Evolutionary conservation across 2,888 invertebrate genomes (phyloP).

Genomic region (Enchytraeus crypticus): DNA sequence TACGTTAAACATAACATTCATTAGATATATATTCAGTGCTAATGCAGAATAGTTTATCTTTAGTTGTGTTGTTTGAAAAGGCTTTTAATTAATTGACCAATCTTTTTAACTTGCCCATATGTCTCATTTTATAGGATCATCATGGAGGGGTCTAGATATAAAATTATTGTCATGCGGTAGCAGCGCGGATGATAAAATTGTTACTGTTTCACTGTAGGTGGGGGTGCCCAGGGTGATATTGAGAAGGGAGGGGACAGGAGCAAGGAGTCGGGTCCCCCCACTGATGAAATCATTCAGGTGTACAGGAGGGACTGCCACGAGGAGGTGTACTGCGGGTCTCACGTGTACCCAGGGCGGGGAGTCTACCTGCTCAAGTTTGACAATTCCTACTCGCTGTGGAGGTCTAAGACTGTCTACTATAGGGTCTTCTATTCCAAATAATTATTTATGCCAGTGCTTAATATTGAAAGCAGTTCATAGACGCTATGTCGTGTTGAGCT

Average conservation of each 20-base stretch:
- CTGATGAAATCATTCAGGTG: conserved; percentile 83
- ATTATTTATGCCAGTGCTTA: too few species aligned
- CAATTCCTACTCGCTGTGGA: conserved; percentile 97
- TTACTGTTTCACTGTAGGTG: too few species aligned
- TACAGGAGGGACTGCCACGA: conserved; percentile 92
- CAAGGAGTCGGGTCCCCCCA: conserved; percentile 52
- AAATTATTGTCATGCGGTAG: too few species aligned
- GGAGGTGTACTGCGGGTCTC: conserved; percentile 94
- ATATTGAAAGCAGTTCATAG: too few species aligned
- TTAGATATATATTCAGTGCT: background rate
- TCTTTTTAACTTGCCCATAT: too few species aligned
- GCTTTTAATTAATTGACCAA: too few species aligned
- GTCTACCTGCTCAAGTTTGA: conserved; percentile 97
- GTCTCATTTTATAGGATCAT: too few species aligned
- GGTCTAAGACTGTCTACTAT: conserved; percentile 97
- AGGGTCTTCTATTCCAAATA: conserved; percentile 78
- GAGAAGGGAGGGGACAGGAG: conserved; percentile 54
- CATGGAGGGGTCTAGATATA: too few species aligned
- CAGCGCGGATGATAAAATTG: too few species aligned
- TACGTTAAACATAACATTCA: background rate
- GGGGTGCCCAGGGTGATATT: conserved; percentile 54
- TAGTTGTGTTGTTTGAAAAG: too few species aligned
- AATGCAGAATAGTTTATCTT: too few species aligned
- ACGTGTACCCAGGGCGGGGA: conserved; percentile 91
- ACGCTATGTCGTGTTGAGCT: too few species aligned